Evolutionary conservation across 2,888 invertebrate genomes (phyloP).

Genomic region (Torymus tubicola): DNA sequence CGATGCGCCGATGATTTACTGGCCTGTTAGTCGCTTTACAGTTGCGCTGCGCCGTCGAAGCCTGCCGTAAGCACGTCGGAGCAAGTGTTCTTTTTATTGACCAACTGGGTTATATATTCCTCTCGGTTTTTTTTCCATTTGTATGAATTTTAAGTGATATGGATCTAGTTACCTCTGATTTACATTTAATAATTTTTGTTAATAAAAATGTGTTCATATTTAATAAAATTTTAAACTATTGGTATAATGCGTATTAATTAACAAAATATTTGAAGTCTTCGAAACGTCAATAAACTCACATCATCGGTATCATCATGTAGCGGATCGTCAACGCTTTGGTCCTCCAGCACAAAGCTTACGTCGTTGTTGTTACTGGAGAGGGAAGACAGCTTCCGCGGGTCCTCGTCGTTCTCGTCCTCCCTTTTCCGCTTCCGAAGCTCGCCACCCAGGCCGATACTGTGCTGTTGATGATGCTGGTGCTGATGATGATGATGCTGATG

Average conservation of each 20-base stretch:
- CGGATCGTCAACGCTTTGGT: slow-evolving; percentile 66
- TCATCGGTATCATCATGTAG: slow-evolving; percentile 71
- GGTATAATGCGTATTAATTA: too few species aligned
- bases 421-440: slow-evolving; percentile 68
- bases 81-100: too few species aligned
- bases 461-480: slow-evolving; percentile 59
- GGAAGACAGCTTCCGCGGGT: slow-evolving; percentile 71
- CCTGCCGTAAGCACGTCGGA: too few species aligned
- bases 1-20: too few species aligned
- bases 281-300: slow-evolving; percentile 65
- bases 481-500: slow-evolving; percentile 58
- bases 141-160: too few species aligned
- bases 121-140: too few species aligned
- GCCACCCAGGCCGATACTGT: slow-evolving; percentile 11
- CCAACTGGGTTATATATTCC: too few species aligned
- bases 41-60: not conserved
- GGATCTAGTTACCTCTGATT: too few species aligned
- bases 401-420: slow-evolving; percentile 63
- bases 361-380: slow-evolving; percentile 72
- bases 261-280: not conserved
- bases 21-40: not conserved
- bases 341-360: slow-evolving; percentile 73
- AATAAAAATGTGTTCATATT: too few species aligned
- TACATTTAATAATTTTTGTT: too few species aligned
- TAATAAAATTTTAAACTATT: too few species aligned